Evolutionary conservation across 2,113 vertebrate species (phyloP).

Genomic region (Notothenia coriiceps): DNA sequence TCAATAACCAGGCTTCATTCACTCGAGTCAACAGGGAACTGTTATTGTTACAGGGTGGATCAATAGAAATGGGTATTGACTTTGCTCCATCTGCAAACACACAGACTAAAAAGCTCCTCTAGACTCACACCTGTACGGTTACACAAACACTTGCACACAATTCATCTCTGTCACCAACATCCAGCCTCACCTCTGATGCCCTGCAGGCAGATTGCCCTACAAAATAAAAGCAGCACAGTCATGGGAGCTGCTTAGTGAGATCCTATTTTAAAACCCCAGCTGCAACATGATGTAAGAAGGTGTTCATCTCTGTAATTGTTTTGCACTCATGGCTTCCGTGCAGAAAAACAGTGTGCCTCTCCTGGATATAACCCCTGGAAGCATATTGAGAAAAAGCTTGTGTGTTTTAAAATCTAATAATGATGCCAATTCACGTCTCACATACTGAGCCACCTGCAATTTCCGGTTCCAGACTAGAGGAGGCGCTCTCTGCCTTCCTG

Average conservation of each 20-base stretch:
- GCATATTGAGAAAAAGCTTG: not conserved
- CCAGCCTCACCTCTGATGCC: not conserved
- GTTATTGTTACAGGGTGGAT: slow-evolving; percentile 18
- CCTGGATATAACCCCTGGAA: not conserved
- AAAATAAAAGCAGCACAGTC: not conserved
- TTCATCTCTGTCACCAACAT: slow-evolving; percentile 21
- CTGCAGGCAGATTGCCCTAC: not conserved
- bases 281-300: slow-evolving; percentile 40
- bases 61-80: slow-evolving; percentile 36
- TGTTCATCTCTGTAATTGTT: slow-evolving; percentile 23
- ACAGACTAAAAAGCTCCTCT: not conserved
- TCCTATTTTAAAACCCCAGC: slow-evolving; percentile 18
- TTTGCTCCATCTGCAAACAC: slow-evolving; percentile 33
- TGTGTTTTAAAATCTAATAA: not conserved
- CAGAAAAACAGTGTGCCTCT: slow-evolving; percentile 2
- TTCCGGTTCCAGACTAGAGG: slow-evolving; percentile 49
- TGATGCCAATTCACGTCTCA: not conserved
- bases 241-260: not conserved
- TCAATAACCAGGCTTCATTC: slow-evolving; percentile 20
- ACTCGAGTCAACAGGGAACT: slow-evolving; percentile 1
- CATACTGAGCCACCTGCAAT: not conserved
- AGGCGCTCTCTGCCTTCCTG: slow-evolving; percentile 53
- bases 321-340: not conserved
- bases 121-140: slow-evolving; percentile 11
- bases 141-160: slow-evolving; percentile 26